These are phyloP conservation scores for Perdita meconis DNA, from an alignment of 2,888 invertebrate genomes.

Conservation along the genomic window DNA sequence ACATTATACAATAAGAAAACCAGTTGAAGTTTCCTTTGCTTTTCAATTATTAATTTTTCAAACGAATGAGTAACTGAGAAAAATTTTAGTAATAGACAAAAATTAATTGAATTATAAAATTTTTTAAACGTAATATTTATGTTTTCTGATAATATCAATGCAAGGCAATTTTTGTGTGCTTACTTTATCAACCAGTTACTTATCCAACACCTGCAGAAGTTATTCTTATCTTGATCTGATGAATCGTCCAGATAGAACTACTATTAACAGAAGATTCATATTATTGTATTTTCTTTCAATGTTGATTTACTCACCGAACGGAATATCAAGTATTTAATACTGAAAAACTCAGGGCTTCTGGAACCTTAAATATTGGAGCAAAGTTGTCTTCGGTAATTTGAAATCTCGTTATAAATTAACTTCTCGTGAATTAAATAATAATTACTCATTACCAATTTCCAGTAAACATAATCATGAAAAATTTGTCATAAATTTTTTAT, in stretches of 20 bases:
- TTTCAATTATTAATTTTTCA: not conserved
- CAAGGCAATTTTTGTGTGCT: slow-evolving; percentile 17
- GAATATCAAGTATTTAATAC: not conserved
- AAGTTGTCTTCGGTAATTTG: slow-evolving; percentile 1
- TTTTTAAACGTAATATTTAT: not conserved
- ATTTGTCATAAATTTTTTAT: not conserved
- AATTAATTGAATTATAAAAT: not conserved
- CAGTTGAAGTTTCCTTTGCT: not conserved
- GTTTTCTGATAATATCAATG: not conserved
- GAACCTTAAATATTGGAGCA: not conserved
- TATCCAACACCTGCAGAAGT: slow-evolving; percentile 14
- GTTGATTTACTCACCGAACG: slow-evolving; percentile 38
- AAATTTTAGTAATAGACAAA: not conserved
- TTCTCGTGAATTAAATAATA: not conserved
- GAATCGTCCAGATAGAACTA: slow-evolving; percentile 29
- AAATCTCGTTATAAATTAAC: not conserved
- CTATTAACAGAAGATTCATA: slow-evolving; percentile 36
- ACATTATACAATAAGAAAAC: slow-evolving; percentile 13
- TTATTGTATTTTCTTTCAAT: not conserved
- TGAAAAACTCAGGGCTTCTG: not conserved
- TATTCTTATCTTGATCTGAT: slow-evolving; percentile 26
- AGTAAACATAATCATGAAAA: not conserved
- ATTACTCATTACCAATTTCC: not conserved
- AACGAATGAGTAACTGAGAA: not conserved
- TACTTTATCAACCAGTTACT: slow-evolving; percentile 19